Base-by-base conservation (phyloP, 2,888 invertebrate species). In the Allolobophora icterica region DNA sequence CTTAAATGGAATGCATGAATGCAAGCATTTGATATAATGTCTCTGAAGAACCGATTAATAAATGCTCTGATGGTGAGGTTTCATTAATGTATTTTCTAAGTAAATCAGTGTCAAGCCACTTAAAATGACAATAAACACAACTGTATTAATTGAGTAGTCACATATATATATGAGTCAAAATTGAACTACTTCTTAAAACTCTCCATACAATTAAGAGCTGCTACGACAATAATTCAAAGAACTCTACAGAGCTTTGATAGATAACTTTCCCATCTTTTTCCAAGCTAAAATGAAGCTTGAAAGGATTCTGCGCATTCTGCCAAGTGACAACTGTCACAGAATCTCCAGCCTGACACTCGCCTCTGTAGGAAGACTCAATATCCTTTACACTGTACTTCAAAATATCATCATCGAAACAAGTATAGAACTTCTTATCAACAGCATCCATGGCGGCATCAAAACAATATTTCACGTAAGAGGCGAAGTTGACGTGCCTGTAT, bases 261-360 rank as follows among this genome's bases (percentile, higher is more conserved):
- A 93, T 45, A 40, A 91, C 38, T 33, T 58, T 89, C 24, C 45
- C 91, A 13, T 91, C 71, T n/a, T 84, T 91, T n/a, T 45, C 84
- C 24, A 92, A 91, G 40, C 90, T 91, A 91, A 93, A 93, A 38
- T 91, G 90, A 5, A 93, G 83, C 35, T 30, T 90, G 42, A 89
- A 91, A 30, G 91, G 92, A 89, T 92, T 90, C 33, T 92, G 90
- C 5, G 33, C 52, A 84, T 93, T 91, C 89, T 94, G 93, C 94
- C 94, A 95, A 15, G 93, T 92, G 89, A 92, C 93, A 0, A 94
- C 93, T 45, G 93, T 92, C 15, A 94, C 91, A 0, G 91, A 90
- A 90, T 94, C 94, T 5, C 93, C 94, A 42, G 94, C 94, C 21
- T 93, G 90, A 91, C 94, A 94, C 91, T 95, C 95, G 15, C 94